Base-by-base conservation (phyloP, 2,888 invertebrate species). In the Acrobasis consociella region DNA sequence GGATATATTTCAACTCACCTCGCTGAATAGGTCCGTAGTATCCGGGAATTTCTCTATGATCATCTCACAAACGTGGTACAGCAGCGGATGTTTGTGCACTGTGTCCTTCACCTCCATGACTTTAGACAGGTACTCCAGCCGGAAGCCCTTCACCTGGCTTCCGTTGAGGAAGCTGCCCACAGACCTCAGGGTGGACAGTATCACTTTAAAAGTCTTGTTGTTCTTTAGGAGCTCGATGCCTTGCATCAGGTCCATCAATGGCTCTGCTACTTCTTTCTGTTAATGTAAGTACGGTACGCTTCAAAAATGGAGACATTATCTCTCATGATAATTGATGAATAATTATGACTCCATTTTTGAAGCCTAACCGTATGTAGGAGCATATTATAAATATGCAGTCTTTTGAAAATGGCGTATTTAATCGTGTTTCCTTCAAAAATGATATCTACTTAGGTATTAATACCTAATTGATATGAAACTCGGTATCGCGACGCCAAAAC, bases 81-180 rank as follows among this genome's bases (percentile, higher is more conserved):
- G 94, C 66, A 99, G 93, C 8, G 99, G 98, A 90, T 99, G 99
- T 87, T 99, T 99, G 87, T 99, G 98, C 50, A 99, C 99, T 0
- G 99, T 99, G 88, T 99, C 99, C 91, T 99, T 99, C 52, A 99
- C 98, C 93, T 99, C 98, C 79, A 99, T 98, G 77, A 98, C 97
- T 93, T 99, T 99, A 56, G 98, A 95, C 77, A 99, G 94, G 89
- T 99, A 99, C 80, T 99, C 99, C 72, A 99, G 95, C 83, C 99
- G 97, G 91, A 99, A 99, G 37, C 99, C 99, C 91, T 97, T 98
- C 49, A 97, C 97, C 77, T 95, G 95, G 76, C 96, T 96, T 62
- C 99, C 98, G 85, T 99, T 99, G 65, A 99, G 94, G 85, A 99
- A 99, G 91, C 98, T 98, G 72, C 99, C 99, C 73, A 99, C 97